These are phyloP conservation scores for Pycnonotus jocosus DNA, from an alignment of 2,113 vertebrate species.

Conservation along the genomic window DNA sequence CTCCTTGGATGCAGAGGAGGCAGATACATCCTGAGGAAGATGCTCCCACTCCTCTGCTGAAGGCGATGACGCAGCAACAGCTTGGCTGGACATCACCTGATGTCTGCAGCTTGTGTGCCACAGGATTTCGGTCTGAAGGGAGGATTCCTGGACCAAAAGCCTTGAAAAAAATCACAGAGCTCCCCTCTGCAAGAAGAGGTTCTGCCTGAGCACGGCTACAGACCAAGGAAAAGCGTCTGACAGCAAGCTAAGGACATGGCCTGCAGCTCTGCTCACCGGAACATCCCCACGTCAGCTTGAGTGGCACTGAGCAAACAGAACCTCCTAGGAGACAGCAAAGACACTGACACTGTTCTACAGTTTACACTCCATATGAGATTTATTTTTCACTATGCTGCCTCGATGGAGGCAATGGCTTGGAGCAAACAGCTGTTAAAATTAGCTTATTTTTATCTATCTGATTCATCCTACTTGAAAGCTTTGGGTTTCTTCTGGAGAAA, in stretches of 20 bases:
- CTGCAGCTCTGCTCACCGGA: background rate
- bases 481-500: background rate
- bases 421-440: conserved; percentile 52
- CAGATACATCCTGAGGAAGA: background rate
- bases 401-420: conserved; percentile 5
- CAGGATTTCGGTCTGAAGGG: background rate
- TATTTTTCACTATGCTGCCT: background rate
- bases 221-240: background rate
- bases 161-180: background rate
- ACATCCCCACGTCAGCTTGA: background rate
- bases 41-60: background rate
- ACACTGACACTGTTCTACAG: background rate
- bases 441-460: conserved; percentile 9
- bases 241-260: background rate
- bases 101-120: background rate
- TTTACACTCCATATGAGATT: background rate
- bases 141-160: background rate
- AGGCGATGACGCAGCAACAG: background rate
- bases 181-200: background rate
- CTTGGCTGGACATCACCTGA: background rate
- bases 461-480: background rate
- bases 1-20: background rate
- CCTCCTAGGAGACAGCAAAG: background rate
- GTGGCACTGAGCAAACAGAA: background rate
- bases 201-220: background rate